phyloP scores from a whole-genome alignment of 2,888 invertebrate species.

The Syrista parreyssii region DNA sequence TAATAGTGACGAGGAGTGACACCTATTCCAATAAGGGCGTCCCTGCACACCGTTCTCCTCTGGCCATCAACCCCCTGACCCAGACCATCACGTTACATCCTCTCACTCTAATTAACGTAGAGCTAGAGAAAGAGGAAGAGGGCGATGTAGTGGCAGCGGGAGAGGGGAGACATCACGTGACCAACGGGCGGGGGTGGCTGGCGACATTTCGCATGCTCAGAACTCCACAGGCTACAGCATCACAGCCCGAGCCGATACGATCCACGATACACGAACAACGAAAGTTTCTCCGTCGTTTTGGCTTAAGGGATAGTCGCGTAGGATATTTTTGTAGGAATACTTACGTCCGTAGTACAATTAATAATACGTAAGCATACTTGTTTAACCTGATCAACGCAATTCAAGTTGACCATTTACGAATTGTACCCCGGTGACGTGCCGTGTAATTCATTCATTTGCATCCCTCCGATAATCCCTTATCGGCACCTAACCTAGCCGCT shows the following conservation, averaged over 20 bases:
- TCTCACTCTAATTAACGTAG: constrained; percentile 42
- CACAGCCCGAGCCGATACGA: constrained; percentile 31
- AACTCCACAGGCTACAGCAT: constrained; percentile 59
- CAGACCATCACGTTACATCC: constrained; percentile 12
- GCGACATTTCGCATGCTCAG: constrained; percentile 65
- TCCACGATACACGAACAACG: constrained; percentile 24
- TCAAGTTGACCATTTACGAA: not conserved
- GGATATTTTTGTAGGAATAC: not conserved
- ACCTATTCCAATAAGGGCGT: constrained; percentile 44
- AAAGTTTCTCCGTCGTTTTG: not conserved
- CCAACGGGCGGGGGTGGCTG: constrained; percentile 60
- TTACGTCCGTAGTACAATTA: not conserved
- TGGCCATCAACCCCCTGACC: not conserved
- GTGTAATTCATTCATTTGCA: not conserved
- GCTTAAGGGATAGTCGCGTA: not conserved
- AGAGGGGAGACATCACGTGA: constrained; percentile 55
- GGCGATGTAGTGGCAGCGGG: constrained; percentile 7
- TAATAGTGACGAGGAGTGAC: constrained; percentile 38
- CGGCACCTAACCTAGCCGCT: not conserved
- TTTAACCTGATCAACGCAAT: not conserved
- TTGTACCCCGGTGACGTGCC: not conserved
- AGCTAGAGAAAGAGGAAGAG: constrained; percentile 21
- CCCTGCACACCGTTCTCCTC: not conserved
- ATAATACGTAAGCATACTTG: not conserved
- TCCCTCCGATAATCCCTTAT: not conserved